phyloP scores from a whole-genome alignment of 2,888 invertebrate genomes.

The Heliothis peltigera region DNA sequence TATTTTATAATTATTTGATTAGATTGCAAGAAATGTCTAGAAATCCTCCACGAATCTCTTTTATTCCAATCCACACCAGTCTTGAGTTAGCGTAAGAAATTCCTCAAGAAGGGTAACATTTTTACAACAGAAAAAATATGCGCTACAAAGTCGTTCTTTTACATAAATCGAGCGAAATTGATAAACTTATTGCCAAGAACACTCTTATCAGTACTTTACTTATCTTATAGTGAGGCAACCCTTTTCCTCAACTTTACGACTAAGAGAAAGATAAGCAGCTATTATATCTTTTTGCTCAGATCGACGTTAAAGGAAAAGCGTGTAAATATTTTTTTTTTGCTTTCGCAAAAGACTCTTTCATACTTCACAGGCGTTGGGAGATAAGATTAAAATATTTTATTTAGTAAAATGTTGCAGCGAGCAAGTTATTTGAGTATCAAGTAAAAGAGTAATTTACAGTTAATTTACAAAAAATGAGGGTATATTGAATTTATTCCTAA shows the following conservation, averaged over 20 bases:
- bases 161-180: constrained; percentile 7
- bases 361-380: neutral
- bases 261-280: constrained; percentile 27
- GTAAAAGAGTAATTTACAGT: too few species aligned
- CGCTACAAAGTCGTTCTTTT: neutral
- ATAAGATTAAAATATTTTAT: neutral
- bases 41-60: too few species aligned
- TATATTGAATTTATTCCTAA: too few species aligned
- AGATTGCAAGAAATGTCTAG: too few species aligned
- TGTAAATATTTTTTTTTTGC: constrained; percentile 10
- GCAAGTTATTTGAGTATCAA: neutral
- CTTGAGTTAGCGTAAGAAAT: neutral
- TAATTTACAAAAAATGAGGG: neutral
- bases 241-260: constrained; percentile 35
- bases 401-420: neutral
- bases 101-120: neutral
- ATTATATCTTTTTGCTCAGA: constrained; percentile 21
- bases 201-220: constrained; percentile 25
- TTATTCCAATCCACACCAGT: too few species aligned
- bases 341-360: neutral
- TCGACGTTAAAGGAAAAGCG: constrained; percentile 16
- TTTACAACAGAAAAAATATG: constrained; percentile 10
- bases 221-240: constrained; percentile 33
- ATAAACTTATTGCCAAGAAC: constrained; percentile 32
- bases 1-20: too few species aligned